Base-by-base conservation (phyloP, 2,888 invertebrate genomes). In the Idaea biselata region DNA sequence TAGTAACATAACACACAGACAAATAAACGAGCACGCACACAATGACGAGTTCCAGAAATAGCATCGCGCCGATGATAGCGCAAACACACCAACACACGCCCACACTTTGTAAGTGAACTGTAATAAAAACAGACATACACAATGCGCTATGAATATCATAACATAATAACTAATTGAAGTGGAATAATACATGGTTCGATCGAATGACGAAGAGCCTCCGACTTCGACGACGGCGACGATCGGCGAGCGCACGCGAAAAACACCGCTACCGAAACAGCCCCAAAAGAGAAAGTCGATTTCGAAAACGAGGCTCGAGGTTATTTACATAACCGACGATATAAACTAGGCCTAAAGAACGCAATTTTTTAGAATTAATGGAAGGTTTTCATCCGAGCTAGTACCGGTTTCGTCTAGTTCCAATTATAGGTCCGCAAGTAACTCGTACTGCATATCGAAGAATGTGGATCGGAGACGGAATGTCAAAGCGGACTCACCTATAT, bases 41-140 rank as follows among this genome's bases (percentile, higher is more conserved):
- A 71, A 55, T 60, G 63, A 65, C 58, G 55, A 14, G 63, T 56
- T 78, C 85, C 86, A 68, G 82, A 91, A 91, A 91, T 91, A 91
- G 90, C 83, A 81, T 73, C 84, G 79, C 80, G 79, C 80, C 87
- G 90, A 25, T 14, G 44, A 91, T 91, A 91, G 88, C 89, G 87
- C 89, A 86, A 89, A 88, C 89, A 89, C 88, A 90, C 89, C 87
- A 89, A 90, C 90, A 91, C 89, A 88, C 89, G 87, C 90, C 88
- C 87, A 90, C 91, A 81, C 82, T 75, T 78, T 80, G 86, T 88
- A 88, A 86, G 84, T 88, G 87, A 87, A 89, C 88, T 86, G 88
- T 89, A 87, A 89, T 91, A 89, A 91, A 87, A 89, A 91, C 89
- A 89, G 87, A 88, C 87, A 84, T 84, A 84, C 74, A 83, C 80